These are phyloP conservation scores for Odontamblyopus lacepedii DNA, from an alignment of 2,797 vertebrate genomes.

Conservation along the genomic window DNA sequence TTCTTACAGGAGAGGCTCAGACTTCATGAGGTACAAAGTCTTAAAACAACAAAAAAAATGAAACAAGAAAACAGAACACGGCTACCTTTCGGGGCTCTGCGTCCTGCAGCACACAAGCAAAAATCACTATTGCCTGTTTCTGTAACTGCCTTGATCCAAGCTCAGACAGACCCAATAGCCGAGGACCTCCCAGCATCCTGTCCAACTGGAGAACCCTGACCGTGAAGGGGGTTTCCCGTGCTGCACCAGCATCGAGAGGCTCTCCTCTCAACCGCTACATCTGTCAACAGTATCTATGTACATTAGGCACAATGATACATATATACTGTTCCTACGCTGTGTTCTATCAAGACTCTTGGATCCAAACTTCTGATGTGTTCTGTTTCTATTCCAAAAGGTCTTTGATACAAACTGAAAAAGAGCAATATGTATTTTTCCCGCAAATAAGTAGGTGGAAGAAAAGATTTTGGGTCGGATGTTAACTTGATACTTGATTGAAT, in stretches of 20 bases:
- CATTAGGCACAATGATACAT: slow-evolving; percentile 24
- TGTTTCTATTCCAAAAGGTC: slow-evolving; percentile 55
- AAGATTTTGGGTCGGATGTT: slow-evolving; percentile 58
- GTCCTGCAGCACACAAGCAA: slow-evolving; percentile 80
- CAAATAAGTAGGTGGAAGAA: slow-evolving; percentile 70
- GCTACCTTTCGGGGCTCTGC: slow-evolving; percentile 73
- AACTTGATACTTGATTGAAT: slow-evolving; percentile 69
- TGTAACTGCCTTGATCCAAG: slow-evolving; percentile 84
- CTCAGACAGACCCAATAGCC: slow-evolving; percentile 75
- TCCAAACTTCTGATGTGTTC: slow-evolving; percentile 66
- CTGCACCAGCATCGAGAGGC: slow-evolving; percentile 79
- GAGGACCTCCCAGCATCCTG: slow-evolving; percentile 71
- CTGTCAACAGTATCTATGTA: slow-evolving; percentile 59
- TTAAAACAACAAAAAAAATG: slow-evolving; percentile 55
- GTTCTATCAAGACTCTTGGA: slow-evolving; percentile 68
- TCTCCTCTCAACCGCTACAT: slow-evolving; percentile 70
- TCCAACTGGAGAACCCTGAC: slow-evolving; percentile 69
- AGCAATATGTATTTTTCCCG: slow-evolving; percentile 78
- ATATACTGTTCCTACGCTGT: slow-evolving; percentile 54
- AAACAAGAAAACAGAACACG: slow-evolving; percentile 57
- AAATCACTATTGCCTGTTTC: slow-evolving; percentile 82
- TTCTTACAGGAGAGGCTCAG: slow-evolving; percentile 47
- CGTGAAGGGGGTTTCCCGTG: slow-evolving; percentile 68
- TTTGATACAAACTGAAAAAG: slow-evolving; percentile 67
- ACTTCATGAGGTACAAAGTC: slow-evolving; percentile 76